phyloP scores from a whole-genome alignment of 1,140 invertebrate species.

The Drosophila pseudoananassae region DNA sequence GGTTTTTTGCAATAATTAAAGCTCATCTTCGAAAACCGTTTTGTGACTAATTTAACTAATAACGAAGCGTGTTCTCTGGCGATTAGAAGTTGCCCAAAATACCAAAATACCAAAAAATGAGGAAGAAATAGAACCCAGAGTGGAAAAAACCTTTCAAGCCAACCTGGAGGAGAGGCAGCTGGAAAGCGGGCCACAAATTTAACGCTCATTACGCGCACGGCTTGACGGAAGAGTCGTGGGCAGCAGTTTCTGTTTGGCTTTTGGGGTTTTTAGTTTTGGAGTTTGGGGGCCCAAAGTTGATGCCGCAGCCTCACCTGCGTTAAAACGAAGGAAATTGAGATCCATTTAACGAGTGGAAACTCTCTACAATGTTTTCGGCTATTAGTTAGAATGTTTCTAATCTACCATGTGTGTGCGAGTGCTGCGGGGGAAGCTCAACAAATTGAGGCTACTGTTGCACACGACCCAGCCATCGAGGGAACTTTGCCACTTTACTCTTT shows the following conservation, averaged over 20 bases:
- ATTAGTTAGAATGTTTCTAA: slow-evolving; percentile 74
- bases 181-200: slow-evolving; percentile 70
- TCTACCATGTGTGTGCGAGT: slow-evolving; percentile 34
- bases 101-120: slow-evolving; percentile 10
- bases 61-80: slow-evolving; percentile 68
- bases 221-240: slow-evolving; percentile 64
- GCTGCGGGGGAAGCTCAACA: slow-evolving; percentile 45
- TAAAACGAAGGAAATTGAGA: slow-evolving; percentile 66
- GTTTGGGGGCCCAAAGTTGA: not conserved
- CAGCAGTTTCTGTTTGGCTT: slow-evolving; percentile 35
- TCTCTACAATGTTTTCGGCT: slow-evolving; percentile 53
- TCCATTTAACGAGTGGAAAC: slow-evolving; percentile 55
- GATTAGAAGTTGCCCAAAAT: slow-evolving; percentile 78
- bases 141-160: slow-evolving; percentile 34
- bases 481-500: slow-evolving; percentile 19
- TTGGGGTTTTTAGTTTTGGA: not conserved
- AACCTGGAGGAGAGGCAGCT: slow-evolving; percentile 10
- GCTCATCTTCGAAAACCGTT: slow-evolving; percentile 73
- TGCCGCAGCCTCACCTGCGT: slow-evolving; percentile 21
- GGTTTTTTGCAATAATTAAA: slow-evolving; percentile 71
- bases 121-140: slow-evolving; percentile 4
- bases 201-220: slow-evolving; percentile 78
- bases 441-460: slow-evolving; percentile 74
- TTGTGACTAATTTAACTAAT: slow-evolving; percentile 80
- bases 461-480: slow-evolving; percentile 41